These are phyloP conservation scores for Harpegnathos saltator DNA, from an alignment of 1,140 invertebrate species.

Conservation along the genomic window DNA sequence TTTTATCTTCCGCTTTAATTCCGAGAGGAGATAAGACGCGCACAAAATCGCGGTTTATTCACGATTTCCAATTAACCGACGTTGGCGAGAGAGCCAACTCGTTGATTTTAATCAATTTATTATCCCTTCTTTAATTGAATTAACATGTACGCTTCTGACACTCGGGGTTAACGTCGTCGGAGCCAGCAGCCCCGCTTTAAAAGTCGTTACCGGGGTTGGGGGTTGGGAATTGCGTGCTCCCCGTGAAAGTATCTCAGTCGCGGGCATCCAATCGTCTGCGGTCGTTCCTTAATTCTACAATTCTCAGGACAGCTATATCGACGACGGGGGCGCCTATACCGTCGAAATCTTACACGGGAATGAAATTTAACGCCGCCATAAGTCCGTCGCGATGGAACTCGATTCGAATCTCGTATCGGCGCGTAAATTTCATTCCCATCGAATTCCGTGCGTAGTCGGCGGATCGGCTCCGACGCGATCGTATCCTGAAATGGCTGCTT, in stretches of 20 bases:
- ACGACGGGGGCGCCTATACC: not conserved
- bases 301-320: not conserved
- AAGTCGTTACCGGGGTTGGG: not conserved
- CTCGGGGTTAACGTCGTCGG: no score
- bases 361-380: conserved; percentile 57
- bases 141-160: no score
- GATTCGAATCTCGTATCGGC: conserved; percentile 47
- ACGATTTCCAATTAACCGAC: no score
- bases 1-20: no score
- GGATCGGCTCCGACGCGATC: conserved; percentile 53
- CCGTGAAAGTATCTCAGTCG: not conserved
- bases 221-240: not conserved
- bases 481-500: conserved; percentile 56
- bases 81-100: no score
- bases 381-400: conserved; percentile 56
- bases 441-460: conserved; percentile 51
- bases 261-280: not conserved
- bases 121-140: no score
- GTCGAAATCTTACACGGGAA: conserved; percentile 56
- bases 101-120: no score
- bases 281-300: conserved; percentile 17
- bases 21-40: no score
- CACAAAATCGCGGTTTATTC: no score
- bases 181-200: no score
- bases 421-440: conserved; percentile 64